Evolutionary conservation across 2,797 vertebrate genomes (phyloP).

Genomic region (Amphiprion clarkii): DNA sequence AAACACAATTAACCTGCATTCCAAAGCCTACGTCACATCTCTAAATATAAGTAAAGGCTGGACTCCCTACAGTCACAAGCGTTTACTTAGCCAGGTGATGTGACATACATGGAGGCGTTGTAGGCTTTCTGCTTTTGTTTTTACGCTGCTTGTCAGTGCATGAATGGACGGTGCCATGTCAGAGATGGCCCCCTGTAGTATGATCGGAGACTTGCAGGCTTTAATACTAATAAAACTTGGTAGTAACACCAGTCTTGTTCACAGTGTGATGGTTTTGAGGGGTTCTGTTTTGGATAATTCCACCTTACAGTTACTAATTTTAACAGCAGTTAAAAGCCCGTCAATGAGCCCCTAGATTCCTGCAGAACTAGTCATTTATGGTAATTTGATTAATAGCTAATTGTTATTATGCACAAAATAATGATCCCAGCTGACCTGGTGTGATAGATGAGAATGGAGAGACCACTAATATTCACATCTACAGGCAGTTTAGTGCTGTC

Average conservation of each 20-base stretch:
- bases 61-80: background rate
- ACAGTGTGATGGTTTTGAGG: too few species aligned
- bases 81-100: constrained; percentile 15
- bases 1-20: constrained; percentile 45
- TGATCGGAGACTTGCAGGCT: constrained; percentile 2
- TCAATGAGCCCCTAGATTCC: too few species aligned
- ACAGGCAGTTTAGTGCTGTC: too few species aligned
- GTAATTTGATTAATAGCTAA: too few species aligned
- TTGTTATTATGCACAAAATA: too few species aligned
- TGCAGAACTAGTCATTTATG: too few species aligned
- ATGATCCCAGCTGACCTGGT: too few species aligned
- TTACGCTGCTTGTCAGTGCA: background rate
- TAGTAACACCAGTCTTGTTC: background rate
- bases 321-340: too few species aligned
- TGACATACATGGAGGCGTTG: background rate
- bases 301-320: too few species aligned
- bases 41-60: constrained; percentile 16
- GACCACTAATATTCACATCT: too few species aligned
- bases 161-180: background rate
- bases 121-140: constrained; percentile 5
- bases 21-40: constrained; percentile 24
- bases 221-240: background rate
- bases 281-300: too few species aligned
- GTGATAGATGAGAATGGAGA: too few species aligned
- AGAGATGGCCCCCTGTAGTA: background rate